Base-by-base conservation (phyloP, 2,888 invertebrate species). In the Cheilosia vernalis region DNA sequence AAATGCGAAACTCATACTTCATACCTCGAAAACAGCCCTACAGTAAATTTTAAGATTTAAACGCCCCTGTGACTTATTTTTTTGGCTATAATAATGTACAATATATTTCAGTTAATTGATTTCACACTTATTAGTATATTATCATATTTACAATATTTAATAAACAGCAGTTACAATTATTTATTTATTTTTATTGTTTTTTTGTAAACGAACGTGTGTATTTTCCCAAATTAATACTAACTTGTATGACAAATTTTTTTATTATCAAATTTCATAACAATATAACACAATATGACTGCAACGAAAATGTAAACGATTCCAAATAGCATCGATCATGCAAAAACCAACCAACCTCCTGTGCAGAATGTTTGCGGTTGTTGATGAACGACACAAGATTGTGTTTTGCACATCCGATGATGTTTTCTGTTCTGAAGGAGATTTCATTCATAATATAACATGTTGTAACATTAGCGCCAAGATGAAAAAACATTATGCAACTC, bases 41-140 rank as follows among this genome's bases (percentile, higher is more conserved):
- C 30, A 30, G 21, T n/a, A 7, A 7, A 7, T n/a, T 27, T 49
- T 56, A 21, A 30, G 44, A 61, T 61, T 69, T 55, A 78, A 78
- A 78, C 72, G 44, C 51, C 53, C 7, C 33, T 53, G 21, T 66
- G 42, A 51, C 17, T 67, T 80, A 61, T 80, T 85, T 37, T 37
- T 72, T 81, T 81, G 81, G 76, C 55, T 85, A 76, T 76, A 64
- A 80, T 85, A 81, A 85, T 85, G 70, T 85, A 85, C 81, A 85
- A 77, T 81, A 85, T 85, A 85, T 81, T 81, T 72, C 56, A 72
- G 49, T 76, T 66, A 76, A 81, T 63, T 78, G 72, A 73, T 73
- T 85, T 81, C 85, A 81, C 85, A 85, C 67, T 85, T 83, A 83
- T 37, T 60, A 24, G 73, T 80, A 67, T 79, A 56, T 76, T 63